Base-by-base conservation (phyloP, 2,888 invertebrate genomes). In the Flexamia atlantica region DNA sequence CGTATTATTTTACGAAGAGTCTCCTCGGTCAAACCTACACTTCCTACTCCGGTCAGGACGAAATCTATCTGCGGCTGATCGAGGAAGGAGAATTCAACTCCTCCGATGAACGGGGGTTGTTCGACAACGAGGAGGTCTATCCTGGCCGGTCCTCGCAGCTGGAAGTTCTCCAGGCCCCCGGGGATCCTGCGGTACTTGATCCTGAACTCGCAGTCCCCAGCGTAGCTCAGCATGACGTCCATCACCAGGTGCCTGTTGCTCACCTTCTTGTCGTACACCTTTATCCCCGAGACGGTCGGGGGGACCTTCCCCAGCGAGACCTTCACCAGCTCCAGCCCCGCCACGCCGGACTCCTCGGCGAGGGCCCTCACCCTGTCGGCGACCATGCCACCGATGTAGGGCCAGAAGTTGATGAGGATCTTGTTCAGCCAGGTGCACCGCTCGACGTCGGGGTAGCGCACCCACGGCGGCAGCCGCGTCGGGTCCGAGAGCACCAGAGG, bases 351-450 rank as follows among this genome's bases (percentile, higher is more conserved):
- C n/a, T n/a, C n/a, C n/a, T n/a, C n/a, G n/a, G n/a, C n/a, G n/a
- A n/a, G n/a, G n/a, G n/a, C n/a, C n/a, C n/a, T n/a, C n/a, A n/a
- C n/a, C n/a, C n/a, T n/a, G n/a, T n/a, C n/a, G n/a, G 9, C 28
- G 7, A 64, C 30, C 0, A 28, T 28, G 14, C 7, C 0, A 5
- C 64, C 3, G 28, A 64, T 20, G 14, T 10, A 64, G 14, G 64
- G 64, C 64, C 64, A 64, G 12, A 30, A 28, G 30, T 64, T 10
- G 28, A 14, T 4, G 14, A 64, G 14, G 10, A 64, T 14, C 30
- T 28, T 64, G 64, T 64, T 64, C 64, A 64, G 17, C 64, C 64
- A 64, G 30, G 3, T 64, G 30, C 64, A 64, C 5, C 30, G 30
- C 30, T 64, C 64, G 64, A 64, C n/a, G 30, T 64, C 64, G 17